These are phyloP conservation scores for Deroptyus accipitrinus DNA, from an alignment of 2,113 vertebrate species.

Conservation along the genomic window DNA sequence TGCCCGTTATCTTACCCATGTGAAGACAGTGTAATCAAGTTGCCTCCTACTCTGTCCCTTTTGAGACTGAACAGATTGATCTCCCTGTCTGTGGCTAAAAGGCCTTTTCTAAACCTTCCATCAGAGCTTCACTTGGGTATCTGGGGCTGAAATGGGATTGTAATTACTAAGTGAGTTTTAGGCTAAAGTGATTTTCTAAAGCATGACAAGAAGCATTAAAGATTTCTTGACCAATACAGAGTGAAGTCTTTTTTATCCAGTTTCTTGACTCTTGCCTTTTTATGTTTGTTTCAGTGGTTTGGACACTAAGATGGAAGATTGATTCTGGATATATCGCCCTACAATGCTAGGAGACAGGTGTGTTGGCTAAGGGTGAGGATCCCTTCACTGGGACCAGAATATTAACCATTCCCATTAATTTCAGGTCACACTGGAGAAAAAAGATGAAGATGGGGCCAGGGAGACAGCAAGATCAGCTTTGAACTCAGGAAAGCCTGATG, in stretches of 20 bases:
- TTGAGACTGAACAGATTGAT: slow-evolving; percentile 36
- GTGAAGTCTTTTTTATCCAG: neutral
- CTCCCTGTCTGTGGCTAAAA: slow-evolving; percentile 36
- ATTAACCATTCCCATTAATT: neutral
- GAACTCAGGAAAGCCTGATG: neutral
- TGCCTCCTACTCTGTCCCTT: slow-evolving; percentile 5
- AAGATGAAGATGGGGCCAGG: neutral
- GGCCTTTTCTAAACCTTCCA: slow-evolving; percentile 29
- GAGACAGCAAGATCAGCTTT: neutral
- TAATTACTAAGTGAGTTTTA: slow-evolving; percentile 32
- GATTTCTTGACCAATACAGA: neutral
- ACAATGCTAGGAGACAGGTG: neutral
- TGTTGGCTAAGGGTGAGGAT: neutral
- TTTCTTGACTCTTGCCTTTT: neutral
- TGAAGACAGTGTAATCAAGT: slow-evolving; percentile 26
- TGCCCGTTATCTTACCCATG: neutral
- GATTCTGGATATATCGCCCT: neutral
- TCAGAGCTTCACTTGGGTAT: slow-evolving; percentile 8
- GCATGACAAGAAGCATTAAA: neutral
- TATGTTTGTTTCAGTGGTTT: neutral
- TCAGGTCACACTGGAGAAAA: neutral
- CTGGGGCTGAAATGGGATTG: neutral
- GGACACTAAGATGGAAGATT: neutral
- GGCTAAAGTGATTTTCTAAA: slow-evolving; percentile 28
- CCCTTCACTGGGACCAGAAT: neutral